Conservation (phyloP, 1,140 invertebrate species). For the Achroia grisella region DNA sequence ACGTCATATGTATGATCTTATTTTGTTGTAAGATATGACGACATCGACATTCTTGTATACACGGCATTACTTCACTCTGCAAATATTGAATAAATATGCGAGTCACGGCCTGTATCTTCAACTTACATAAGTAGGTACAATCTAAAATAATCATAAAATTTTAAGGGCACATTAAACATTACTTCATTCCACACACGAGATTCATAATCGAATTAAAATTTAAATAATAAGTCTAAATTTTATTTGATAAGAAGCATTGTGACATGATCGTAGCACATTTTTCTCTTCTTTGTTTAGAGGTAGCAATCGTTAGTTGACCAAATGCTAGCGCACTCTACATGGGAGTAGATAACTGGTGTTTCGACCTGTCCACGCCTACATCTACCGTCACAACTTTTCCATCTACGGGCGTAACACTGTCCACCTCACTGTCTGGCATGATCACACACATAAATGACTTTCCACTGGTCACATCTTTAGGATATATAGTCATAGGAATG, state of each 20-base stretch:
- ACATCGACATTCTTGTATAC: no score
- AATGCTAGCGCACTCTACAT: constrained; percentile 41
- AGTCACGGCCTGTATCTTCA: not conserved
- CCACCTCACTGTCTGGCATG: constrained; percentile 82
- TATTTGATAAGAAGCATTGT: not conserved
- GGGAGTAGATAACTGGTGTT: constrained; percentile 67
- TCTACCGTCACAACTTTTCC: constrained; percentile 61
- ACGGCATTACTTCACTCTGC: no score
- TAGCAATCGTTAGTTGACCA: constrained; percentile 5
- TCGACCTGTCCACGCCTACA: constrained; percentile 59
- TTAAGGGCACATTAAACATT: constrained; percentile 38
- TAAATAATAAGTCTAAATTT: constrained; percentile 5
- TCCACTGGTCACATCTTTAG: constrained; percentile 84
- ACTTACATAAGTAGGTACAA: not conserved
- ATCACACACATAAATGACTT: constrained; percentile 94
- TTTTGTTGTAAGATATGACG: no score
- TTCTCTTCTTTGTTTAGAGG: not conserved
- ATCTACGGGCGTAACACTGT: constrained; percentile 53
- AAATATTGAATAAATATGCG: no score
- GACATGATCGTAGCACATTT: no score
- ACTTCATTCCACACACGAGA: constrained; percentile 23
- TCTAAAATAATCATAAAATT: constrained; percentile 15
- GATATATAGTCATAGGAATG: constrained; percentile 92
- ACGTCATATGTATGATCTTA: no score
- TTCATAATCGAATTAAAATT: constrained; percentile 17